phyloP scores from a whole-genome alignment of 2,113 vertebrate species.

The Nothobranchius furzeri region DNA sequence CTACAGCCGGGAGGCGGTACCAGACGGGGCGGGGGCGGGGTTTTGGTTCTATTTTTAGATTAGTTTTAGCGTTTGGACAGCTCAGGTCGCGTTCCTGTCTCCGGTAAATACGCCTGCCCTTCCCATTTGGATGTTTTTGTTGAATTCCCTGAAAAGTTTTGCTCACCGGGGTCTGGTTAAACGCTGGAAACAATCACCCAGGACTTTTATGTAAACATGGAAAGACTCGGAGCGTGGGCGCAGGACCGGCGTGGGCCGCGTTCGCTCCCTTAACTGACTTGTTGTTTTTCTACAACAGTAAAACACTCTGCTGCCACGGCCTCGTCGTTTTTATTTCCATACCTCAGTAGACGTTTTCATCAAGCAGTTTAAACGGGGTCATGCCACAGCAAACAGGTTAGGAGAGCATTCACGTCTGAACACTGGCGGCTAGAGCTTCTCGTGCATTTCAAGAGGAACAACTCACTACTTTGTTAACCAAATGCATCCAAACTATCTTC shows the following conservation, averaged over 20 bases:
- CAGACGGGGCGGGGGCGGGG: not conserved
- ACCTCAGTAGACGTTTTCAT: slow-evolving; percentile 68
- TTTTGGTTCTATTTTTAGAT: slow-evolving; percentile 71
- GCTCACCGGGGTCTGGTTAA: slow-evolving; percentile 25
- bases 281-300: not conserved
- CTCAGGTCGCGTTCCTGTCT: slow-evolving; percentile 56
- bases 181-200: slow-evolving; percentile 45
- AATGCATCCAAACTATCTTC: slow-evolving; percentile 61
- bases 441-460: slow-evolving; percentile 57
- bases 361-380: slow-evolving; percentile 76
- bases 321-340: slow-evolving; percentile 67
- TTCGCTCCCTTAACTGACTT: slow-evolving; percentile 48
- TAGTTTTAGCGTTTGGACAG: slow-evolving; percentile 50
- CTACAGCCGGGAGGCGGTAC: slow-evolving; percentile 35
- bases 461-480: slow-evolving; percentile 64
- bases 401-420: slow-evolving; percentile 69
- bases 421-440: slow-evolving; percentile 49
- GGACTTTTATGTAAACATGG: slow-evolving; percentile 57
- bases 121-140: slow-evolving; percentile 21
- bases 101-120: not conserved
- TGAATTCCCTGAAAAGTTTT: slow-evolving; percentile 48
- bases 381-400: slow-evolving; percentile 70
- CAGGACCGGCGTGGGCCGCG: slow-evolving; percentile 42
- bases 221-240: slow-evolving; percentile 54
- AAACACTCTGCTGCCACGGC: slow-evolving; percentile 57